Evolutionary conservation across 2,113 vertebrate genomes (phyloP).

Genomic region (Parotia lawesii): DNA sequence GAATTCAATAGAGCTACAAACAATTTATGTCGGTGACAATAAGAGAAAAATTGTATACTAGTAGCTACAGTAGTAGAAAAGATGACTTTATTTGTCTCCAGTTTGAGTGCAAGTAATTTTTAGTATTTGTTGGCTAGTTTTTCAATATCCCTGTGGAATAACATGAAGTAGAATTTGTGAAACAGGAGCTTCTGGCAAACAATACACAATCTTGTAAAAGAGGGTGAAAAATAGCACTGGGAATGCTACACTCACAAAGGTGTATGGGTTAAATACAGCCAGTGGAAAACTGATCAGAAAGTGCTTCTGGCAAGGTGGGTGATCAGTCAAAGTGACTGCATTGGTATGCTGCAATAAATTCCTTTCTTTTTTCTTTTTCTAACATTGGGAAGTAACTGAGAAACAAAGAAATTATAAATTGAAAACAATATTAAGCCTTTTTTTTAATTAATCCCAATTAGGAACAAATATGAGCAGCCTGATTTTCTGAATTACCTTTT

Average conservation of each 20-base stretch:
- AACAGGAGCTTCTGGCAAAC: conserved; percentile 8
- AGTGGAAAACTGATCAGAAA: not conserved
- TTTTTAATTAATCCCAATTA: not conserved
- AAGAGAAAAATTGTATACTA: not conserved
- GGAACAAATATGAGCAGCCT: not conserved
- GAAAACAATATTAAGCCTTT: not conserved
- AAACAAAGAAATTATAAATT: not conserved
- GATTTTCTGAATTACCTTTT: not conserved
- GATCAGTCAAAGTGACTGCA: not conserved
- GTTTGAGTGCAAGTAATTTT: not conserved
- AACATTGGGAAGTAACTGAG: not conserved
- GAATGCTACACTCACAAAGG: not conserved
- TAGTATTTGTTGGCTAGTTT: not conserved
- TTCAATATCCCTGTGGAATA: not conserved
- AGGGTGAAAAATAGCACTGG: not conserved
- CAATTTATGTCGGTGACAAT: not conserved
- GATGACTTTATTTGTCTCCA: not conserved
- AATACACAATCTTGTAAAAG: not conserved
- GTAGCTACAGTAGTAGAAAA: not conserved
- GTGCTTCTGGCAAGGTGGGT: not conserved
- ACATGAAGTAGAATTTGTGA: not conserved
- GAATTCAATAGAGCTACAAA: not conserved
- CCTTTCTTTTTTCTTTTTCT: not conserved
- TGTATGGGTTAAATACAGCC: not conserved
- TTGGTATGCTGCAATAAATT: not conserved